Conservation (phyloP, 2,113 vertebrate genomes). For the Lophotis ruficrista region DNA sequence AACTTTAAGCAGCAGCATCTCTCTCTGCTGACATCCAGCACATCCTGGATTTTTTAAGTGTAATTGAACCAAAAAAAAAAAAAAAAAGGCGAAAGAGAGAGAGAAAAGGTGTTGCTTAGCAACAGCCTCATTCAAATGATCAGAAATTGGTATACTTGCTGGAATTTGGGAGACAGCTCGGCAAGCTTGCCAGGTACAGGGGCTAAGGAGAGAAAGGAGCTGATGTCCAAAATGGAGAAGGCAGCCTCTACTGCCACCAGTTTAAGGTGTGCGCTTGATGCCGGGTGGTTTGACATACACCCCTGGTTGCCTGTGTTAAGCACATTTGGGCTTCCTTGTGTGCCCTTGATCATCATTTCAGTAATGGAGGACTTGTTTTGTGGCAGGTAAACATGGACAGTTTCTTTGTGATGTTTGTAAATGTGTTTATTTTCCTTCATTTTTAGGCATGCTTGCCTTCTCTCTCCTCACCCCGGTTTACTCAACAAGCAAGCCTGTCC, state of each 20-base stretch:
- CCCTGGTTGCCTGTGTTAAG: not conserved
- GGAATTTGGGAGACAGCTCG: slow-evolving; percentile 44
- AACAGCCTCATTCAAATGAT: slow-evolving; percentile 61
- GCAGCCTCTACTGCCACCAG: not conserved
- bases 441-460: not conserved
- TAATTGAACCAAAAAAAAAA: not conserved
- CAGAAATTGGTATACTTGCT: slow-evolving; percentile 54
- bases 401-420: not conserved
- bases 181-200: not conserved
- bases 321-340: not conserved
- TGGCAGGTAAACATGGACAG: rapidly evolving
- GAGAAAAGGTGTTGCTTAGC: slow-evolving; percentile 67
- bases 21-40: not conserved
- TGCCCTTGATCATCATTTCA: not conserved
- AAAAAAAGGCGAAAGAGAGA: not conserved
- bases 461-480: not conserved
- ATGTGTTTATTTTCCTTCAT: not conserved
- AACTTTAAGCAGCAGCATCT: not conserved
- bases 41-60: slow-evolving; percentile 1
- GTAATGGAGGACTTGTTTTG: not conserved
- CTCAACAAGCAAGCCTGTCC: not conserved
- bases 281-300: not conserved
- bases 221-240: not conserved
- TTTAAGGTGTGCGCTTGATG: not conserved
- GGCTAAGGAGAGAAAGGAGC: not conserved